These are phyloP conservation scores for Saccopteryx bilineata DNA, from an alignment of 2,113 vertebrate species.

Conservation along the genomic window DNA sequence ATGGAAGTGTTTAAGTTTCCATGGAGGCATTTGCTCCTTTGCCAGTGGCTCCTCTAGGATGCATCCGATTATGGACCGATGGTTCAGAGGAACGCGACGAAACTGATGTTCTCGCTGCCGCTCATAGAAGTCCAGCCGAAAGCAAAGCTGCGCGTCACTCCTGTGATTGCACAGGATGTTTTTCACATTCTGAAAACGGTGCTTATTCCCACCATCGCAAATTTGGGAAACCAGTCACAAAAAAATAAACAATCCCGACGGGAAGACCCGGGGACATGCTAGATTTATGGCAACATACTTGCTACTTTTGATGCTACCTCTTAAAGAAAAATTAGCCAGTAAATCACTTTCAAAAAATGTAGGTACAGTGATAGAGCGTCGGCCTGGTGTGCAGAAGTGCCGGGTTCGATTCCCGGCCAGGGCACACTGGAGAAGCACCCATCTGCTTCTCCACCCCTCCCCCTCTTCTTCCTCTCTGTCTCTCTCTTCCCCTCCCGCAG, in stretches of 20 bases:
- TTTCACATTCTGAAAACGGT: not conserved
- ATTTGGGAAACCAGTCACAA: not conserved
- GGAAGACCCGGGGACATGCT: not conserved
- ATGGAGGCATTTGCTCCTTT: not conserved
- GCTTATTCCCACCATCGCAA: not conserved
- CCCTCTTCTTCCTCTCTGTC: no score
- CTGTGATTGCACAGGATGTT: not conserved
- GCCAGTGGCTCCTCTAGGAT: not conserved
- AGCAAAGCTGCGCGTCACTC: not conserved
- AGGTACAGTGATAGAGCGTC: no score
- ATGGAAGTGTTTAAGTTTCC: not conserved
- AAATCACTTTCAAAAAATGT: not conserved
- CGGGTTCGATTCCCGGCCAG: no score
- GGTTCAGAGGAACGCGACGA: no score
- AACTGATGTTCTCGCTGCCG: not conserved
- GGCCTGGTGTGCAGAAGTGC: no score
- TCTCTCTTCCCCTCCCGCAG: no score
- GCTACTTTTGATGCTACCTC: not conserved
- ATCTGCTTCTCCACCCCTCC: no score
- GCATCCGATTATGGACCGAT: not conserved
- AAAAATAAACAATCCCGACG: not conserved
- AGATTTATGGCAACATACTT: fast-evolving
- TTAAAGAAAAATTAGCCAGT: not conserved
- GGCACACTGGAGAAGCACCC: no score
- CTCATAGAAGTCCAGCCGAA: not conserved